Evolutionary conservation across 2,888 invertebrate species (phyloP).

Genomic region (Mesorhabditis sp.): DNA sequence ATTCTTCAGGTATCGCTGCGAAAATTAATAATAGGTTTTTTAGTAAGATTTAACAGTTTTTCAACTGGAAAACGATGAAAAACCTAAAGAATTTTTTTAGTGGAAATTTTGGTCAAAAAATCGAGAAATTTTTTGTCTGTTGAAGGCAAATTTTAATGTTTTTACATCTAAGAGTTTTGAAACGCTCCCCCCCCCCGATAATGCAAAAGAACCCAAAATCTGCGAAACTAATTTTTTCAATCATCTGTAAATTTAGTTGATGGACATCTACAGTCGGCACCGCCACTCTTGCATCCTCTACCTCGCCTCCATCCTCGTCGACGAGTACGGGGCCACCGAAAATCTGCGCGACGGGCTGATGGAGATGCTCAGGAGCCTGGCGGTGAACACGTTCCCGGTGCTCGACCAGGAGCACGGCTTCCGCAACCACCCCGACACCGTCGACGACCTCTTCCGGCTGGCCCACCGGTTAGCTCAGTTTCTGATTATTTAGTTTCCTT

Average conservation of each 20-base stretch:
- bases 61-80: too few species aligned
- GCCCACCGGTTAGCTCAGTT: constrained; percentile 67
- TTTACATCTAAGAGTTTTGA: too few species aligned
- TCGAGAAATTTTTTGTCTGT: too few species aligned
- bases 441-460: constrained; percentile 89
- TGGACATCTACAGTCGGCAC: constrained; percentile 71
- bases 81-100: too few species aligned
- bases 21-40: background rate
- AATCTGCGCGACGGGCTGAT: constrained; percentile 76
- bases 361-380: constrained; percentile 68
- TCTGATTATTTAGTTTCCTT: background rate
- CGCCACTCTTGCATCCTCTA: constrained; percentile 84
- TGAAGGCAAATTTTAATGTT: too few species aligned
- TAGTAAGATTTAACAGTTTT: background rate
- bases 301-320: constrained; percentile 73
- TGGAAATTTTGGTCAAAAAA: too few species aligned
- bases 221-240: too few species aligned
- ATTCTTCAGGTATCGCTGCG: constrained; percentile 72
- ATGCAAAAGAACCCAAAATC: too few species aligned
- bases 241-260: constrained; percentile 64
- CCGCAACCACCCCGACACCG: constrained; percentile 89
- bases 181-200: too few species aligned
- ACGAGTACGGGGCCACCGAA: constrained; percentile 75
- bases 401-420: constrained; percentile 77
- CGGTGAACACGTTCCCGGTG: constrained; percentile 60